Percentiles rank a stretch among this genome's conserved stretches.
Evolutionary conservation across 2,113 vertebrate genomes (phyloP).

Genomic region (Microcebus griseorufus): DNA sequence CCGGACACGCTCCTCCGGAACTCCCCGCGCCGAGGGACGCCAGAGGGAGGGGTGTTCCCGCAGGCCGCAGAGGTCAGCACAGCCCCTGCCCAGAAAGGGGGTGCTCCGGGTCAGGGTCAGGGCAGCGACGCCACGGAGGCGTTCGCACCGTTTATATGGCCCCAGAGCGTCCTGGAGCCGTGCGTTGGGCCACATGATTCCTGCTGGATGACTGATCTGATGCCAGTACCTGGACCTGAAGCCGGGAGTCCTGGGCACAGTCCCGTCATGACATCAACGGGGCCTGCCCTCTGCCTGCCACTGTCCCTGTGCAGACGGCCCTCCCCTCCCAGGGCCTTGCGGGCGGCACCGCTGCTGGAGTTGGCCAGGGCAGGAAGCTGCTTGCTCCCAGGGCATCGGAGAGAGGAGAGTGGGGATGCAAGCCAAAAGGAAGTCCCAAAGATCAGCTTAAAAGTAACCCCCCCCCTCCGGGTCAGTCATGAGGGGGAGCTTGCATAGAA

Average conservation of each 20-base stretch:
- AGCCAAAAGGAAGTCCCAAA: constrained; percentile 68
- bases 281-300: neutral
- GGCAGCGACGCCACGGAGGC: neutral
- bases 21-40: neutral
- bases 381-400: neutral
- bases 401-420: neutral
- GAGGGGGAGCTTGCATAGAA: neutral
- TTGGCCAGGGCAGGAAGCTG: constrained; percentile 1
- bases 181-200: neutral
- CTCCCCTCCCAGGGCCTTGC: neutral
- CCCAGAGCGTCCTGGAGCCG: neutral
- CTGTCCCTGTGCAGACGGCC: neutral
- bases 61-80: neutral
- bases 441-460: constrained; percentile 62
- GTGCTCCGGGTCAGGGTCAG: fast-evolving
- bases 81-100: neutral
- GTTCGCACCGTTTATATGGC: too few species aligned
- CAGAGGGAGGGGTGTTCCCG: fast-evolving
- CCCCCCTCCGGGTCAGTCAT: neutral
- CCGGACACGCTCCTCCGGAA: neutral
- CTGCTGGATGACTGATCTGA: neutral
- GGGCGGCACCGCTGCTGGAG: neutral
- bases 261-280: neutral
- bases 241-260: neutral
- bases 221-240: neutral